phyloP scores from a whole-genome alignment of 2,888 invertebrate genomes.

The Drosophila neoperkinsi region DNA sequence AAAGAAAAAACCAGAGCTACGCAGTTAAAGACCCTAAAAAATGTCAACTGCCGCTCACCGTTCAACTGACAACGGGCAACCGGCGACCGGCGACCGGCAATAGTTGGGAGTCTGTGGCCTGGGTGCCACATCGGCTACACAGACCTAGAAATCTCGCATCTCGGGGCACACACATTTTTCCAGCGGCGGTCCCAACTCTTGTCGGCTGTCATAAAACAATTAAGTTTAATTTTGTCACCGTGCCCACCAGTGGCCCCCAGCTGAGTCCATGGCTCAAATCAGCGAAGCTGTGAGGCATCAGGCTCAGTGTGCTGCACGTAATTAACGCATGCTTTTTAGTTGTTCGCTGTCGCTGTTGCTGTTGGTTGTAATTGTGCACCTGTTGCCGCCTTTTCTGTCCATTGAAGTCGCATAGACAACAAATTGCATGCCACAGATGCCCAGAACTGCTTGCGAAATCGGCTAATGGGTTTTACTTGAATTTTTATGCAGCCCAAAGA shows the following conservation, averaged over 20 bases:
- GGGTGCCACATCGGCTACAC: constrained; percentile 68
- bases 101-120: constrained; percentile 60
- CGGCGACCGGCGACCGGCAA: constrained; percentile 6
- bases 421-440: constrained; percentile 51
- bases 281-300: constrained; percentile 12
- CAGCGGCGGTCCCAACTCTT: constrained; percentile 41
- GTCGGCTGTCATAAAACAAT: constrained; percentile 79
- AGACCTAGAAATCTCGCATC: constrained; percentile 36
- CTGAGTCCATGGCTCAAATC: constrained; percentile 23
- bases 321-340: constrained; percentile 77
- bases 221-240: constrained; percentile 82
- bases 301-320: constrained; percentile 39
- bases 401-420: constrained; percentile 39
- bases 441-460: constrained; percentile 43
- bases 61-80: background rate
- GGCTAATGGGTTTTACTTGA: constrained; percentile 5
- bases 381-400: constrained; percentile 74
- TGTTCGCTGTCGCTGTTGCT: constrained; percentile 39
- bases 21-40: constrained; percentile 79
- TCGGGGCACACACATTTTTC: constrained; percentile 28
- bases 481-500: constrained; percentile 5
- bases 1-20: constrained; percentile 56
- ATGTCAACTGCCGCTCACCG: constrained; percentile 71
- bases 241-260: constrained; percentile 41
- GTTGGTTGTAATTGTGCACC: constrained; percentile 70